phyloP scores from a whole-genome alignment of 2,113 vertebrate genomes.

The Ctenomys sociabilis region DNA sequence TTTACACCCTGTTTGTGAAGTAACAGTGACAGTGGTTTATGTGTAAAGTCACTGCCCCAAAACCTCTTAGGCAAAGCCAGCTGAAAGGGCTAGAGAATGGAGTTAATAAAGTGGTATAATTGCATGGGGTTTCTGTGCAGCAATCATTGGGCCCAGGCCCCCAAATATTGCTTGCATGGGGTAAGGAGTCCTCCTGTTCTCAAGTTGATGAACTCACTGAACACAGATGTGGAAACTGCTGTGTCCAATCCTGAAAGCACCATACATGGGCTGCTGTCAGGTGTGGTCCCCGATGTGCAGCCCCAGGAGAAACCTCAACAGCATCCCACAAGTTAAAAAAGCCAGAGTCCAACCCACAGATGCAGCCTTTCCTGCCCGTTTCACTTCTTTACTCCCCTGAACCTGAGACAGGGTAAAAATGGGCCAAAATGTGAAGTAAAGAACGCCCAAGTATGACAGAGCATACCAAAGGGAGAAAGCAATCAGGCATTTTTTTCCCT shows the following conservation, averaged over 20 bases:
- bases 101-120: not conserved
- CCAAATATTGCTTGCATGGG: not conserved
- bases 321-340: not conserved
- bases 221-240: not conserved
- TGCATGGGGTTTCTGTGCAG: not conserved
- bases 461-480: not conserved
- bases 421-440: not conserved
- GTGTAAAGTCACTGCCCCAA: not conserved
- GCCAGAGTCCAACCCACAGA: not conserved
- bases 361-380: not conserved
- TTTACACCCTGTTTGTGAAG: not conserved
- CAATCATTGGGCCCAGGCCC: not conserved
- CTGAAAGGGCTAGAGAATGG: not conserved
- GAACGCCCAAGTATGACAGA: not conserved
- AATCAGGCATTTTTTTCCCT: not conserved
- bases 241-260: not conserved
- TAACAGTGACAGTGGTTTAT: not conserved
- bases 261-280: not conserved
- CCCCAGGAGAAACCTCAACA: not conserved
- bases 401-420: not conserved
- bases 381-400: not conserved
- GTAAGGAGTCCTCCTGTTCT: not conserved
- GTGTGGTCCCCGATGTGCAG: not conserved
- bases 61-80: not conserved
- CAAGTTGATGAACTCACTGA: not conserved